Base-by-base conservation (phyloP, 1,140 invertebrate genomes). In the Zaprionus gabonicus region DNA sequence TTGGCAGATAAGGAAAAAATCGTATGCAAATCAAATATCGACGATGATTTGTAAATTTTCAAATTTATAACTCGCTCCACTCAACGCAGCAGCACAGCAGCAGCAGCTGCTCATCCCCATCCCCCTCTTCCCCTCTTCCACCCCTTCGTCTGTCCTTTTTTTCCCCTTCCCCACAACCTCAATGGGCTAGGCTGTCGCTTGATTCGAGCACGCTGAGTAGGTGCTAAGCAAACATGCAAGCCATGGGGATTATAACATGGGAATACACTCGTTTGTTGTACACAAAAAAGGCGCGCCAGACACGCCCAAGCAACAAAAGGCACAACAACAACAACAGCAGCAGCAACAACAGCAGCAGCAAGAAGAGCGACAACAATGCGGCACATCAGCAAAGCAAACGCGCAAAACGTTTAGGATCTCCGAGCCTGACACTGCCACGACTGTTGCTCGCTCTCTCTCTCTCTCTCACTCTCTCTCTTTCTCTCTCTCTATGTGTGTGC, bases 41-140 rank as follows among this genome's bases (percentile, higher is more conserved):
- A 84, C 75, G 73, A 87, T 87, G 87, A 91, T 91, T 91, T 91
- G 87, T 91, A 88, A 84, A 91, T 87, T 91, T 82, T 74, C 76
- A 80, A 91, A 91, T 88, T 82, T 87, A 84, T 91, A 80, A 80
- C 58, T 79, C 49, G 68, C 51, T 46, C n/a, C 1, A 57, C 38
- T 38, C 5, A 57, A 27, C 25, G 41, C 53, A 71, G 63, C 49
- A 70, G 49, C 57, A 71, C 27, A 28, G 38, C 53, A 71, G 62
- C 36, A 70, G 51, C 64, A 66, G 64, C 64, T 57, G 64, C 51
- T 17, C 15, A 17, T n/a, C 1, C 41, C 41, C 4, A n/a, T 17
- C n/a, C n/a, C n/a, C n/a, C n/a, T n/a, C n/a, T n/a, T n/a, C n/a
- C n/a, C n/a, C n/a, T n/a, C n/a, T 13, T 20, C 20, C 20, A 0